Conservation (phyloP, 2,888 invertebrate genomes). For the Baccha elongata region DNA sequence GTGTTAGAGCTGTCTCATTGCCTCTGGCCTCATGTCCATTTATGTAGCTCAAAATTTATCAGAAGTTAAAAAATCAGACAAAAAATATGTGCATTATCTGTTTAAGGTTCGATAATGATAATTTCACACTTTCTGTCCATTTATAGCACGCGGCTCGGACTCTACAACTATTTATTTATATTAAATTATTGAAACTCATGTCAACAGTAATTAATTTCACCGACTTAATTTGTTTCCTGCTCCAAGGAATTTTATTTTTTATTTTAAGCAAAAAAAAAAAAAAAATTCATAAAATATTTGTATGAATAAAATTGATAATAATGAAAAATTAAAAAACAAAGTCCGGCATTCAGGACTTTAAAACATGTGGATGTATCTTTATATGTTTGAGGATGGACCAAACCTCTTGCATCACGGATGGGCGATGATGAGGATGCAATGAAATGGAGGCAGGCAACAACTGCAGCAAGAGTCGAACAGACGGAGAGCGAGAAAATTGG, state of each 20-base stretch:
- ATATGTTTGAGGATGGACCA: background rate
- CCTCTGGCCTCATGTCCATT: background rate
- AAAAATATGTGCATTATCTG: conserved; percentile 69
- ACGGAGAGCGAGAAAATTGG: conserved; percentile 60
- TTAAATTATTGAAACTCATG: conserved; percentile 73
- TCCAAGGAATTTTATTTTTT: conserved; percentile 38
- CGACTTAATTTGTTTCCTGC: conserved; percentile 71
- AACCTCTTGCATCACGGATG: background rate
- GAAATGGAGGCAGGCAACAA: background rate
- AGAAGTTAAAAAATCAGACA: conserved; percentile 14
- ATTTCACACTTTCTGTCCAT: conserved; percentile 49
- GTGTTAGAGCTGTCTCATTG: conserved; percentile 31
- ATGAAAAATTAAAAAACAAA: conserved; percentile 45
- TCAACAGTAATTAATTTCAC: conserved; percentile 73
- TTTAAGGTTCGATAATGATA: conserved; percentile 66
- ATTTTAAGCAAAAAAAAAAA: conserved; percentile 6
- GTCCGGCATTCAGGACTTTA: conserved; percentile 1
- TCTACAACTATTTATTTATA: conserved; percentile 68
- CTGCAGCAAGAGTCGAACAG: conserved; percentile 22
- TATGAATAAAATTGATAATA: conserved; percentile 67
- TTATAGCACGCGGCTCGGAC: conserved; percentile 41
- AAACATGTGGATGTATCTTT: background rate
- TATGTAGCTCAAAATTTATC: conserved; percentile 8
- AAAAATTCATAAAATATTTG: conserved; percentile 47
- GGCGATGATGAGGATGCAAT: background rate